Conservation (phyloP, 53 echinoderm and acorn worm species). For the Henricia sp. region DNA sequence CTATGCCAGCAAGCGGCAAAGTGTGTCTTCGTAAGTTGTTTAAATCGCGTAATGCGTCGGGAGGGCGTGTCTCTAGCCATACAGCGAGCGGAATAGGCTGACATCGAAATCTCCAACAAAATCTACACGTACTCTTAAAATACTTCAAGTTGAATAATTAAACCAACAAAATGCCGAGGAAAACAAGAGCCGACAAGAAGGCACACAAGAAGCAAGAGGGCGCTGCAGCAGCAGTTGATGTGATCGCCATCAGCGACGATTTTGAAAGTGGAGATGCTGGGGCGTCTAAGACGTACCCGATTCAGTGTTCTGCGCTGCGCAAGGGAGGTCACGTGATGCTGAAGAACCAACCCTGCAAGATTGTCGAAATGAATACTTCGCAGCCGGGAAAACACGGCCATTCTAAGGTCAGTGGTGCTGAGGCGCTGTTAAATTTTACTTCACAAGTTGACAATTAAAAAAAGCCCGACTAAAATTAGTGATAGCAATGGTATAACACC, state of each 20-base stretch:
- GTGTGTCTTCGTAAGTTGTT: neutral
- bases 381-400: slow-evolving; percentile 96
- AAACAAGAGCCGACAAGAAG: slow-evolving; percentile 6
- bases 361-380: slow-evolving; percentile 92
- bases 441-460: no score
- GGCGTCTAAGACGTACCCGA: slow-evolving; percentile 78
- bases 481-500: no score
- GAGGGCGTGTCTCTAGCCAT: neutral
- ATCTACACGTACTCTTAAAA: neutral
- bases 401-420: slow-evolving; percentile 84
- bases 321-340: slow-evolving; percentile 90
- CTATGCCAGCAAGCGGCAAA: slow-evolving; percentile 7
- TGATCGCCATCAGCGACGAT: slow-evolving; percentile 42
- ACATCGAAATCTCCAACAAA: neutral
- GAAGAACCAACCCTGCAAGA: slow-evolving; percentile 88
- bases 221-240: neutral
- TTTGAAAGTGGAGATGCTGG: slow-evolving; percentile 75
- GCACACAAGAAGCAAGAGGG: neutral
- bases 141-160: neutral
- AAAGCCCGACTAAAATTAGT: no score
- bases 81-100: slow-evolving; percentile 52
- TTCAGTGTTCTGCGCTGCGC: slow-evolving; percentile 94
- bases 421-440: no score
- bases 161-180: slow-evolving; percentile 30
- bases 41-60: neutral